phyloP scores from a whole-genome alignment of 2,797 vertebrate genomes.

The Gadopsis bispinosus region DNA sequence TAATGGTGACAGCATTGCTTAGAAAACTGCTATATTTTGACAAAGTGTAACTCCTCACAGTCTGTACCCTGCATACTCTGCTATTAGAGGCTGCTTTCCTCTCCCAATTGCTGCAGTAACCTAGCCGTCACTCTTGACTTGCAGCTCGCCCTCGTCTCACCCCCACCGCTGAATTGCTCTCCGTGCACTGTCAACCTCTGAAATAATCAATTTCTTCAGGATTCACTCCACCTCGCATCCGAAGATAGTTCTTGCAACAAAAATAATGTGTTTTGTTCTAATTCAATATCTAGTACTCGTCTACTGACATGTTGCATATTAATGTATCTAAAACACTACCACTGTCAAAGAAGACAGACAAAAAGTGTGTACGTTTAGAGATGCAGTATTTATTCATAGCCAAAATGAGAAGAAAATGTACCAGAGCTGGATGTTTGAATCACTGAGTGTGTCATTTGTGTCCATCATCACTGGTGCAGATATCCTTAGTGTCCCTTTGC shows the following conservation, averaged over 20 bases:
- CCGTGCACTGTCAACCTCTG: neutral
- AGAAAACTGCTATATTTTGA: constrained; percentile 16
- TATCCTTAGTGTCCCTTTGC: constrained; percentile 48
- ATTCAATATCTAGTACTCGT: neutral
- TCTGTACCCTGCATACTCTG: neutral
- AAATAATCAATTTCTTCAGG: constrained; percentile 21
- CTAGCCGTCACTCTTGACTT: constrained; percentile 6
- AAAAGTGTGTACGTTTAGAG: neutral
- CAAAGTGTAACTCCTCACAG: constrained; percentile 4
- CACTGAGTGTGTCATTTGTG: constrained; percentile 49
- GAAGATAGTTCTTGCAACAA: neutral
- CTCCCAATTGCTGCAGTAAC: constrained; percentile 1
- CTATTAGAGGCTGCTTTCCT: neutral
- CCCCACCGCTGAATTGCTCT: neutral
- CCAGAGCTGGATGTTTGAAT: constrained; percentile 66
- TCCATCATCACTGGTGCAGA: constrained; percentile 57
- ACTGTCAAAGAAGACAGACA: neutral
- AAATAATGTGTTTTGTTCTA: constrained; percentile 3
- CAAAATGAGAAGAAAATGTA: neutral
- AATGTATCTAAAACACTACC: neutral
- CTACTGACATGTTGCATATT: neutral
- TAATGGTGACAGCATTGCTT: constrained; percentile 15
- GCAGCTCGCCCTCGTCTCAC: neutral
- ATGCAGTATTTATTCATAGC: neutral
- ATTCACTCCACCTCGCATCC: constrained; percentile 11